A percentile compares a stretch with the other conserved stretches of the same genome.
Conservation (phyloP, 2,113 vertebrate genomes). For the Vulpes ferrilata region DNA sequence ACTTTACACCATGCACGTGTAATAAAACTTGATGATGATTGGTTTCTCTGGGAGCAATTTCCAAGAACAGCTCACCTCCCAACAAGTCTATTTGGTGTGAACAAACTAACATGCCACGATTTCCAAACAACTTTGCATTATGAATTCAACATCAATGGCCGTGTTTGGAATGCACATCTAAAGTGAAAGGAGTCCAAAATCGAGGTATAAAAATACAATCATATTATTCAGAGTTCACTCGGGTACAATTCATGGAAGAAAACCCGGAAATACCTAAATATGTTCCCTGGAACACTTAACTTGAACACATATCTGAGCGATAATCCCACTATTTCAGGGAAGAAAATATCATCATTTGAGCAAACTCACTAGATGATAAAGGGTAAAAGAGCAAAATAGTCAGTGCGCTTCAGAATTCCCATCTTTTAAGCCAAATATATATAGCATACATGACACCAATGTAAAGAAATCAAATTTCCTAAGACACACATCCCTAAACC, state of each 20-base stretch:
- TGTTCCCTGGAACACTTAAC: background rate
- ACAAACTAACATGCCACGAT: conserved; percentile 51
- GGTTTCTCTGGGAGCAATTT: conserved; percentile 78
- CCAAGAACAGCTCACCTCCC: conserved; percentile 48
- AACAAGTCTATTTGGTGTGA: conserved; percentile 61
- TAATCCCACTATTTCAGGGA: background rate
- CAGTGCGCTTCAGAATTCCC: background rate
- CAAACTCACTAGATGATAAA: conserved; percentile 36
- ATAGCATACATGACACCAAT: background rate
- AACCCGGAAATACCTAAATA: conserved; percentile 27
- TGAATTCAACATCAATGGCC: conserved; percentile 32
- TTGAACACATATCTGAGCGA: background rate
- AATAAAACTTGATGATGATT: conserved; percentile 75
- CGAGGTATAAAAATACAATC: conserved; percentile 44
- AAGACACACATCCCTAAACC: background rate
- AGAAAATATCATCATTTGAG: conserved; percentile 43
- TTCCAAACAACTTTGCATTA: conserved; percentile 68
- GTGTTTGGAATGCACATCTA: conserved; percentile 54
- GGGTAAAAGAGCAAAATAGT: conserved; percentile 31
- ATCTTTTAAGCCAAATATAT: conserved; percentile 53
- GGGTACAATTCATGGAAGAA: conserved; percentile 54
- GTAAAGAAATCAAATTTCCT: conserved; percentile 5
- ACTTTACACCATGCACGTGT: conserved; percentile 43
- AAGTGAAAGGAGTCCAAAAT: conserved; percentile 53
- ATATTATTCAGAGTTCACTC: conserved; percentile 55